Base-by-base conservation (phyloP, 2,888 invertebrate genomes). In the Orchestes rusci region DNA sequence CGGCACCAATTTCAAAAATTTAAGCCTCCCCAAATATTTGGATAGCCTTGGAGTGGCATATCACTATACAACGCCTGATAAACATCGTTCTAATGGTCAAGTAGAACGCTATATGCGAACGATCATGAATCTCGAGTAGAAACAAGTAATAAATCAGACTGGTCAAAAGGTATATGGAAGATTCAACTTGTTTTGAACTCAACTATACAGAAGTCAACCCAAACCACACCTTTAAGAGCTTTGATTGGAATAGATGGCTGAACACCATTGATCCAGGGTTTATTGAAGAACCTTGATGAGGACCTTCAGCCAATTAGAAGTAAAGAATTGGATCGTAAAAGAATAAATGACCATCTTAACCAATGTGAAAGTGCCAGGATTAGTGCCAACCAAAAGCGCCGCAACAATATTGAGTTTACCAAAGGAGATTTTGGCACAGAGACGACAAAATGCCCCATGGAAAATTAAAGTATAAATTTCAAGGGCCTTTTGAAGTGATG, bases 41-140 rank as follows among this genome's bases (percentile, higher is more conserved):
- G 46, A 48, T 29, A 4, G 17, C n/a, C 29, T 36, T 10, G 27
- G 40, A 10, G 36, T 52, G 4, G 18, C 18, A 10, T 43, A 49
- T 38, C 43, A 53, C 37, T 48, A 44, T 27, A 50, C 39, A 13
- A 46, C 44, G 28, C 42, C 46, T 16, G 43, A 49, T 28, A 17
- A 33, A 43, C 39, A 39, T 16, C 27, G 51, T n/a, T 45, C 41
- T 8, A 53, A 53, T 28, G 52, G 52, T 10, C 51, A 53, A 33
- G 52, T 53, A 3, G 52, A 53, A 28, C 35, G 48, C 2, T 39
- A 31, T 53, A 55, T 56, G 50, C 27, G 50, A 15, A 55, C 53
- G 4, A 50, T 55, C 5, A 53, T 43, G 42, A 53, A 55, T 39
- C 38, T 13, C 27, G 52, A 16, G 39, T 53, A 12, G 45, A 50